Percentiles rank a stretch among this genome's conserved stretches.
phyloP scores from a whole-genome alignment of 1,140 invertebrate genomes.

The Ceratosolen solmsi region DNA sequence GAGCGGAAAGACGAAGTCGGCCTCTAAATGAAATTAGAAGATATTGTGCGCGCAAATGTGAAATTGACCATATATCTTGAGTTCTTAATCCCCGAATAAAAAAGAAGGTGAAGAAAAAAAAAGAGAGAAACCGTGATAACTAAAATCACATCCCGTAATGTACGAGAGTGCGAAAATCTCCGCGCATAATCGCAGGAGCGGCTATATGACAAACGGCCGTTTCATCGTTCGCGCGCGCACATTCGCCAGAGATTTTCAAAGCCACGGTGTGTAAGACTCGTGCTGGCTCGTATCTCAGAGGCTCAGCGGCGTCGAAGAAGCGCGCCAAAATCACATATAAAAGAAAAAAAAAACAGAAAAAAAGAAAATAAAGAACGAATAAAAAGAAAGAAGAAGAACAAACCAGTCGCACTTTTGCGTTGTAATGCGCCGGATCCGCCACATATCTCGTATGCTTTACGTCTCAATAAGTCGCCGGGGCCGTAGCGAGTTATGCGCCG shows the following conservation, averaged over 20 bases:
- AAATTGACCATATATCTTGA: background rate
- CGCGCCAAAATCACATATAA: too few species aligned
- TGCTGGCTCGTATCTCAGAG: constrained; percentile 14
- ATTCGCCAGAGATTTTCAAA: background rate
- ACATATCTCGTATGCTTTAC: too few species aligned
- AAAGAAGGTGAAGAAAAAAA: background rate
- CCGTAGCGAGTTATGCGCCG: background rate
- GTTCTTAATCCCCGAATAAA: background rate
- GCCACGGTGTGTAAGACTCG: background rate
- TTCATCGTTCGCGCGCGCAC: background rate
- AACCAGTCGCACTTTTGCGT: too few species aligned
- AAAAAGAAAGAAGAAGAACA: too few species aligned
- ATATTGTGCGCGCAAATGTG: background rate
- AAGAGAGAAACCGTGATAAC: background rate
- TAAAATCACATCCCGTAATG: constrained; percentile 8
- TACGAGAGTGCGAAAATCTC: constrained; percentile 19
- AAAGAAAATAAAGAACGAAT: too few species aligned
- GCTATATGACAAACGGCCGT: background rate
- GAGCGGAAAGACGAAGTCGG: too few species aligned
- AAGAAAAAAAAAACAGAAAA: too few species aligned
- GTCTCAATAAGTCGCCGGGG: constrained; percentile 31
- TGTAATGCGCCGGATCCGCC: too few species aligned
- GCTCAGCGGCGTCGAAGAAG: too few species aligned
- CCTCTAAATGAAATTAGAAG: background rate
- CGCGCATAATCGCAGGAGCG: constrained; percentile 17